A percentile compares a stretch with the other conserved stretches of the same genome.
phyloP scores from a whole-genome alignment of 2,797 vertebrate species.

The Myoxocephalus aenaeus region DNA sequence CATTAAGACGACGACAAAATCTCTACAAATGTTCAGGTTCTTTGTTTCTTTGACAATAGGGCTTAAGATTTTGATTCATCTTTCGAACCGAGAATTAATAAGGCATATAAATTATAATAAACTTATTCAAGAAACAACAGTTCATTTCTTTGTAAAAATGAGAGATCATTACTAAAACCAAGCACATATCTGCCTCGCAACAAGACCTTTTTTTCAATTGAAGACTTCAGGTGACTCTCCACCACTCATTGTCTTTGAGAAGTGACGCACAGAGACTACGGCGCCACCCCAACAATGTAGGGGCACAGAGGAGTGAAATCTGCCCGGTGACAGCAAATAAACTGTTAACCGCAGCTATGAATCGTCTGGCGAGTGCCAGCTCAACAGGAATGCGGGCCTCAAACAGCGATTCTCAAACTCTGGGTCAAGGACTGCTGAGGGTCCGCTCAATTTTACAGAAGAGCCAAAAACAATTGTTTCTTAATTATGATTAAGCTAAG shows the following conservation, averaged over 20 bases:
- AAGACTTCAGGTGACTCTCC: constrained; percentile 54
- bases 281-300: constrained; percentile 63
- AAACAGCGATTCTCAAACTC: constrained; percentile 46
- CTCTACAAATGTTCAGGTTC: constrained; percentile 1
- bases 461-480: neutral
- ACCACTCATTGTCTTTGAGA: constrained; percentile 51
- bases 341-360: constrained; percentile 53
- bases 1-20: constrained; percentile 1
- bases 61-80: neutral
- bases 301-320: constrained; percentile 65
- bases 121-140: neutral
- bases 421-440: neutral
- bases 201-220: constrained; percentile 16
- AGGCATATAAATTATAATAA: neutral
- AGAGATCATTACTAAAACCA: constrained; percentile 1
- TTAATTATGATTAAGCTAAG: neutral
- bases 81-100: neutral
- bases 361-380: constrained; percentile 52
- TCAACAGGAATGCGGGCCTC: constrained; percentile 59
- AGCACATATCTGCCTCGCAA: constrained; percentile 20
- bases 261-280: constrained; percentile 54
- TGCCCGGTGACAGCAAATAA: constrained; percentile 74
- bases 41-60: constrained; percentile 5
- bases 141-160: neutral
- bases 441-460: constrained; percentile 17